phyloP scores from a whole-genome alignment of 37 sponge, comb jelly and placozoan genomes.

The Mnemiopsis leidyi region DNA sequence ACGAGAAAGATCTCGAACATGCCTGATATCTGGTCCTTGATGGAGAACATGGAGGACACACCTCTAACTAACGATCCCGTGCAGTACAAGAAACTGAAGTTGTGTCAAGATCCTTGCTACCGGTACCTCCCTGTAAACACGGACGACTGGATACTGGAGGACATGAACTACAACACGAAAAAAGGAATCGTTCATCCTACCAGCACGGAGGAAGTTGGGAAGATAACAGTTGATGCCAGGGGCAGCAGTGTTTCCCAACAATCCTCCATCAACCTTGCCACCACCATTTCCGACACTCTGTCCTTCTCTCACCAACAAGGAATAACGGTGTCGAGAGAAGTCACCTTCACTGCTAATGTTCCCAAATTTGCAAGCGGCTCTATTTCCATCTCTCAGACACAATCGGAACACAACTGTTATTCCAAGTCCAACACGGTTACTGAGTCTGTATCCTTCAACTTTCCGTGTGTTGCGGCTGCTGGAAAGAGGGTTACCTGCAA shows the following conservation, averaged over 20 bases:
- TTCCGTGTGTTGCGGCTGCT: slow-evolving; percentile 80
- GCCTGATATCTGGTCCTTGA: neutral
- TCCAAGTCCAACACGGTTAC: neutral
- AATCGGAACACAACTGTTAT: neutral
- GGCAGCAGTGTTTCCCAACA: neutral
- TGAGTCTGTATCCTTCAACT: slow-evolving; percentile 67
- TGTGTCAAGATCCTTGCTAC: neutral
- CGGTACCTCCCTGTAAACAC: neutral
- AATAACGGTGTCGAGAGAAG: neutral
- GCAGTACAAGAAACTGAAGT: neutral
- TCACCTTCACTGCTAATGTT: neutral
- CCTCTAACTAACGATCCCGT: neutral
- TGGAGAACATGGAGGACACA: neutral
- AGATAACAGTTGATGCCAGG: neutral
- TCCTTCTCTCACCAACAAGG: neutral
- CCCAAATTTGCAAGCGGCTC: neutral
- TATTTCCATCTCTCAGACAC: neutral
- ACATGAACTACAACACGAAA: neutral
- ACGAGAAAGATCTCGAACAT: neutral
- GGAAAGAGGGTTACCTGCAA: slow-evolving; percentile 86
- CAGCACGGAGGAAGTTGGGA: neutral
- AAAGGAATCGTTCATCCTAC: neutral
- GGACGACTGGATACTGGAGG: neutral
- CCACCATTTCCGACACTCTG: neutral
- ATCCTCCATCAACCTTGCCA: neutral